Percentiles rank a stretch among this genome's conserved stretches.
phyloP scores from a whole-genome alignment of 2,888 invertebrate species.

The Nomada goodeniana region DNA sequence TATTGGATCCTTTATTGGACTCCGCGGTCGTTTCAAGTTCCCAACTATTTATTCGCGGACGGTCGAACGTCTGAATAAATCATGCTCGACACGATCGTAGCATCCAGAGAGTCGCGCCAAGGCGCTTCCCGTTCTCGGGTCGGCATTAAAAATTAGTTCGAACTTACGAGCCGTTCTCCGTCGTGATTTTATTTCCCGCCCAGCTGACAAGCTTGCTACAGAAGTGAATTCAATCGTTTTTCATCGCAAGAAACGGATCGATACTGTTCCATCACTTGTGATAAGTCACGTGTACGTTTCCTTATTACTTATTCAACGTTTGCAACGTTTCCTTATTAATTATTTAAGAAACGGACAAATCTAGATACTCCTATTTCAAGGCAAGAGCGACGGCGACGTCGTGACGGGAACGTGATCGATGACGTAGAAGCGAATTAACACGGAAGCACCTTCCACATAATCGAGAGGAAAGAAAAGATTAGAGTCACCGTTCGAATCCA shows the following conservation, averaged over 20 bases:
- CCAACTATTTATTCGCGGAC: conserved; percentile 57
- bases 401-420: background rate
- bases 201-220: background rate
- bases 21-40: conserved; percentile 34
- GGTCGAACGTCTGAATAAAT: conserved; percentile 64
- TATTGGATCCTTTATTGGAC: conserved; percentile 13
- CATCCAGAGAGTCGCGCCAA: conserved; percentile 48
- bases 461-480: background rate
- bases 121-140: conserved; percentile 31
- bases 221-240: conserved; percentile 29
- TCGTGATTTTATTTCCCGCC: conserved; percentile 43
- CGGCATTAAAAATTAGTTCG: conserved; percentile 67
- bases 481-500: background rate
- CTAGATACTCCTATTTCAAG: too few species aligned
- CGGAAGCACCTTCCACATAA: background rate
- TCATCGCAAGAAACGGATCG: background rate
- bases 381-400: background rate
- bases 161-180: conserved; percentile 44
- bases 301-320: too few species aligned
- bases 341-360: too few species aligned
- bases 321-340: too few species aligned
- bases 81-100: conserved; percentile 48
- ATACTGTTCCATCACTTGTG: too few species aligned
- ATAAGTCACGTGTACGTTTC: too few species aligned
- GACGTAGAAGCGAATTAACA: conserved; percentile 35